Base-by-base conservation (phyloP, 2,888 invertebrate genomes). In the Liposcelis brunnea region DNA sequence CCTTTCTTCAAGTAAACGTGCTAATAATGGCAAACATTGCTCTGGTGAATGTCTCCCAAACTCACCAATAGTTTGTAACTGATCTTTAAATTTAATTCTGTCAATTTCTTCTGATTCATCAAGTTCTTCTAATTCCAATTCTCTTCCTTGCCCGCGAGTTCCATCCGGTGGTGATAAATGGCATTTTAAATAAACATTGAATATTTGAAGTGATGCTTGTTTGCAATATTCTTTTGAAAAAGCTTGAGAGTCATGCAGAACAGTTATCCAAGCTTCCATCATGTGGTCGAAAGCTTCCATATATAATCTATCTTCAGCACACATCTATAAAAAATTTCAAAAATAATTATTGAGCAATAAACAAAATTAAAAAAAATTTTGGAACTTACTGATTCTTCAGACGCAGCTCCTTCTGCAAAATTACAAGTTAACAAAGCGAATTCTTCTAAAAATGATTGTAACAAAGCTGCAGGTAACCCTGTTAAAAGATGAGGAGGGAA, bases 101-200 rank as follows among this genome's bases (percentile, higher is more conserved):
- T 82, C 83, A 54, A 71, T 70, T 54, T 79, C 77, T 56, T 79
- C 79, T 18, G 63, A 61, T 48, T 76, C 75, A 47, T 70, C 68
- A 42, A 77, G 71, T 52, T 78, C 77, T 49, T 69, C 68, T 4
- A 60, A 62, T 34, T 65, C 62, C 15, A 60, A 55, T 21, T 65
- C 62, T 21, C 59, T 58, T 5, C 56, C 56, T 15, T 50, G 44
- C 3, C 71, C 64, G 52, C 80, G 65, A 35, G 65, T 66, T 19
- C 82, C 90, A 59, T 86, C 81, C 0, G 90, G 90, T 0, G 85
- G 77, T 6, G 81, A 77, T 49, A 91, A 64, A 60, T 87, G 80
- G 55, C 77, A 79, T 55, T 80, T 77, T 38, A 90, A 62, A 58
- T 85, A 90, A 2, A 75, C 76, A 59, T 83, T 80, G 59, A 89